phyloP scores from a whole-genome alignment of 2,113 vertebrate genomes.

The Lepidiolamprologus cunningtoni region DNA sequence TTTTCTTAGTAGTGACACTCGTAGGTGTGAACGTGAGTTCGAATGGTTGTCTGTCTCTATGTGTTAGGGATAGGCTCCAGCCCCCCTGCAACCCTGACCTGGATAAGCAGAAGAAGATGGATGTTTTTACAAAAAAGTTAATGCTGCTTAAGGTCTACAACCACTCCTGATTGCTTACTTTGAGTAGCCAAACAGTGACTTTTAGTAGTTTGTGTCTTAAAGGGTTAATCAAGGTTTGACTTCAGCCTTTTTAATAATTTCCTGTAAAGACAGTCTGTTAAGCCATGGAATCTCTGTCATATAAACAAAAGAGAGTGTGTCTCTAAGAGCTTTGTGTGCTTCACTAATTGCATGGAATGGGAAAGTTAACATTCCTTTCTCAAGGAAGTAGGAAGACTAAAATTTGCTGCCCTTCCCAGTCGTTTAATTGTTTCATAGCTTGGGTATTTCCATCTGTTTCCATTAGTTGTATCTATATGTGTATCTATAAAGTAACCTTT shows the following conservation, averaged over 20 bases:
- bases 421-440: neutral
- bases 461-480: neutral
- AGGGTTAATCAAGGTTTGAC: neutral
- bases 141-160: neutral
- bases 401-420: neutral
- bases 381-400: constrained; percentile 46
- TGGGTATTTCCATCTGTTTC: neutral
- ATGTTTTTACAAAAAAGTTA: neutral
- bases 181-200: neutral
- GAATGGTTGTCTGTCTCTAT: neutral
- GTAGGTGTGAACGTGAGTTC: neutral
- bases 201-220: neutral
- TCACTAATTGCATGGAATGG: neutral
- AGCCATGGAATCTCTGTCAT: neutral
- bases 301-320: neutral
- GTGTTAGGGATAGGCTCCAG: neutral
- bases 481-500: neutral
- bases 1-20: neutral
- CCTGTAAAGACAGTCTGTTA: neutral
- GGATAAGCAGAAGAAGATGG: neutral
- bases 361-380: constrained; percentile 30
- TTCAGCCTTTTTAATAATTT: neutral
- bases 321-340: neutral
- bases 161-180: neutral
- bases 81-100: neutral